Conservation (phyloP, 2,888 invertebrate genomes). For the Agapetus fuscipes region DNA sequence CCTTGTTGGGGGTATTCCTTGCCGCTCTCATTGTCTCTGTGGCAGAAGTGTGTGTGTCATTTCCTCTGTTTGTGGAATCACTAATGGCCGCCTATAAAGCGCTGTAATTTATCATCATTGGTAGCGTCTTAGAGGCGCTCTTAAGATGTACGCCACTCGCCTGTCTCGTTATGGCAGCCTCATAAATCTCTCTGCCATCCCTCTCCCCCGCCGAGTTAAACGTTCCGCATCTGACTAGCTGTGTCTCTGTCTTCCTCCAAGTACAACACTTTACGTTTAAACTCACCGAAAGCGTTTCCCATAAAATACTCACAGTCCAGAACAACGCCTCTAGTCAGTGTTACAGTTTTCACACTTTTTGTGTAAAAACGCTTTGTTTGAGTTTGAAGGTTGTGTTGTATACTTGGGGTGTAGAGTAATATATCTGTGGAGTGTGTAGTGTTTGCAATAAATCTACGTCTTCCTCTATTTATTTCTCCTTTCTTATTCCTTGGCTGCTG, state of each 20-base stretch:
- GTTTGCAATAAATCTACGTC: constrained; percentile 41
- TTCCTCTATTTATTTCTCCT: constrained; percentile 37
- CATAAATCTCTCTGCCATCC: constrained; percentile 33
- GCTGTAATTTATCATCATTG: constrained; percentile 21
- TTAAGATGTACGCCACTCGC: constrained; percentile 19
- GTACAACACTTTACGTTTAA: not conserved
- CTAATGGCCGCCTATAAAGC: constrained; percentile 21
- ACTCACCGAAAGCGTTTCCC: too few species aligned
- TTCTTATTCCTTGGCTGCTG: constrained; percentile 23
- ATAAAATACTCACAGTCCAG: not conserved
- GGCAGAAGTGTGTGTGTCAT: too few species aligned
- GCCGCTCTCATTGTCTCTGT: too few species aligned
- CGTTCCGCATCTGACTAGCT: constrained; percentile 3
- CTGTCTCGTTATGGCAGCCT: constrained; percentile 41
- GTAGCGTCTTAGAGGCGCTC: constrained; percentile 19
- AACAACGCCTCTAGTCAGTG: not conserved
- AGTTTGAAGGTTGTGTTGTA: constrained; percentile 20
- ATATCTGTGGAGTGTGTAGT: constrained; percentile 24
- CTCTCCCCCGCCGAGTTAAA: constrained; percentile 7
- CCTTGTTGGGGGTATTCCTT: too few species aligned
- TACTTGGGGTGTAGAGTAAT: constrained; percentile 20
- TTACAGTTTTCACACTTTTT: too few species aligned
- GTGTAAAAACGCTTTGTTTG: too few species aligned
- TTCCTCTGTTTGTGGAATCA: constrained; percentile 8
- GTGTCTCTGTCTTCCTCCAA: not conserved